These are phyloP conservation scores for Scaeva pyrastri DNA, from an alignment of 2,888 invertebrate species.

Conservation along the genomic window DNA sequence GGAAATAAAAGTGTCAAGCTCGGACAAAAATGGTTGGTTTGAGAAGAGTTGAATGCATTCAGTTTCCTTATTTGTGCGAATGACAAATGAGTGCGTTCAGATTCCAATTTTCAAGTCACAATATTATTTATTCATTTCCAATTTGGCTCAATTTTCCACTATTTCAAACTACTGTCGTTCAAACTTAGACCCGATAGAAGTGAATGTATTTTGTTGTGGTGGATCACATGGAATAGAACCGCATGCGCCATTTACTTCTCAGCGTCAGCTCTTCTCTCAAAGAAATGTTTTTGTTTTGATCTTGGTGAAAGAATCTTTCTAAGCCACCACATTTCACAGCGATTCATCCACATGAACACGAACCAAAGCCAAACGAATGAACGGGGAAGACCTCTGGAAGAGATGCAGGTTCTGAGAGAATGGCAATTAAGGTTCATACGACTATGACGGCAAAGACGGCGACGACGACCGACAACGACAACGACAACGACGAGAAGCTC, in stretches of 20 bases:
- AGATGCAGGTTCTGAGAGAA: conserved; percentile 71
- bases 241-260: conserved; percentile 45
- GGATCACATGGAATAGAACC: conserved; percentile 54
- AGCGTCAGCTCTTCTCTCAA: conserved; percentile 31
- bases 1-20: no score
- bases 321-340: conserved; percentile 54
- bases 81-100: no score
- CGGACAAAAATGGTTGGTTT: no score
- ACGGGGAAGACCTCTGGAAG: conserved; percentile 29
- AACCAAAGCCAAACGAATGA: conserved; percentile 13
- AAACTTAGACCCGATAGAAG: conserved; percentile 26
- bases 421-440: conserved; percentile 73
- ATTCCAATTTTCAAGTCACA: no score
- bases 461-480: not conserved
- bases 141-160: conserved; percentile 5
- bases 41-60: no score
- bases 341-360: conserved; percentile 35
- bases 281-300: conserved; percentile 72
- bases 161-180: no score
- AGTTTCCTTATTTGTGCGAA: no score
- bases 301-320: conserved; percentile 64
- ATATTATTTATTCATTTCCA: not conserved
- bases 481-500: conserved; percentile 6
- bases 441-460: not conserved
- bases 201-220: conserved; percentile 56